Evolutionary conservation across 1,140 invertebrate genomes (phyloP).

Genomic region (Drosophila ficusphila): DNA sequence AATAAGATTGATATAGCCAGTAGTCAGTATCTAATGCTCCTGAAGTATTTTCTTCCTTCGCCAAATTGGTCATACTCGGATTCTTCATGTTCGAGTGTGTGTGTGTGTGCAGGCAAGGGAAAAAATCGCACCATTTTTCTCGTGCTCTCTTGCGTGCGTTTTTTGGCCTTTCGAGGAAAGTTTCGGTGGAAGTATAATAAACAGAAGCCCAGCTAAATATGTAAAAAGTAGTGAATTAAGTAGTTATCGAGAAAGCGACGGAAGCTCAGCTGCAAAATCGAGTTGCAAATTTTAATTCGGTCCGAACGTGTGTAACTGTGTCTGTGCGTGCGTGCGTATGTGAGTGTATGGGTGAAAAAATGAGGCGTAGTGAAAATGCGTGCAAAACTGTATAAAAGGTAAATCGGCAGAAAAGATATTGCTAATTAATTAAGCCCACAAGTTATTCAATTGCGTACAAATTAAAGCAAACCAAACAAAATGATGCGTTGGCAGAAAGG

Average conservation of each 20-base stretch:
- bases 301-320: slow-evolving; percentile 63
- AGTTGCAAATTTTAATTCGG: slow-evolving; percentile 49
- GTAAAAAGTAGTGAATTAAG: slow-evolving; percentile 51
- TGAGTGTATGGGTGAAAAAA: slow-evolving; percentile 70
- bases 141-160: slow-evolving; percentile 72
- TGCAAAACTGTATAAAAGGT: slow-evolving; percentile 70
- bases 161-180: slow-evolving; percentile 49
- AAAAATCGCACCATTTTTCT: slow-evolving; percentile 80
- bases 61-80: slow-evolving; percentile 29
- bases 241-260: slow-evolving; percentile 29
- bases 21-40: neutral
- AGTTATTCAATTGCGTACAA: neutral
- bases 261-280: slow-evolving; percentile 37
- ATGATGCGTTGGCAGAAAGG: slow-evolving; percentile 64
- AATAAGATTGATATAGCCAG: neutral
- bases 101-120: slow-evolving; percentile 65
- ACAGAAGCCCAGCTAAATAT: slow-evolving; percentile 30
- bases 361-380: slow-evolving; percentile 77
- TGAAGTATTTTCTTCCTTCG: slow-evolving; percentile 12
- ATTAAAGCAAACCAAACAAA: slow-evolving; percentile 8
- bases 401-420: slow-evolving; percentile 27
- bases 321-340: slow-evolving; percentile 63
- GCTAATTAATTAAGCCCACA: slow-evolving; percentile 13
- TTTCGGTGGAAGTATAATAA: slow-evolving; percentile 42
- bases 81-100: slow-evolving; percentile 47